Conservation (phyloP, 2,888 invertebrate genomes). For the Cepaea hortensis region DNA sequence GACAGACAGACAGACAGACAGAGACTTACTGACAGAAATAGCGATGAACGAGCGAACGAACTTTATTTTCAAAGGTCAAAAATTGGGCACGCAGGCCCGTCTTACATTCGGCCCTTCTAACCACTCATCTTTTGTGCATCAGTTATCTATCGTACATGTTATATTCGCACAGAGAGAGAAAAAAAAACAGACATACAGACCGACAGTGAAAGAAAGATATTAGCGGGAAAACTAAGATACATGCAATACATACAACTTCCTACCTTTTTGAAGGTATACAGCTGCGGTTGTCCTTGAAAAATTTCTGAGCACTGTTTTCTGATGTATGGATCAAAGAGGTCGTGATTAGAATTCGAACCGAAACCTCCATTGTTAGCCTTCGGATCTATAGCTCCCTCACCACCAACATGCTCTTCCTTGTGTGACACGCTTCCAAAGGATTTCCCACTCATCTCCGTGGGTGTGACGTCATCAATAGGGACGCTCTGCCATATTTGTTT, state of each 20-base stretch:
- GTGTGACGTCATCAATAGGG: slow-evolving; percentile 53
- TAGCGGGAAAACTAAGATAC: too few relatives aligned
- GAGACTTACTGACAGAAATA: too few relatives aligned
- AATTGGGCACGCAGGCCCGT: too few relatives aligned
- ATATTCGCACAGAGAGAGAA: too few relatives aligned
- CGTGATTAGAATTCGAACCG: slow-evolving; percentile 29
- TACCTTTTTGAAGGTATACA: slow-evolving; percentile 57
- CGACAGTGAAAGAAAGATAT: not conserved
- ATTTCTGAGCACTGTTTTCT: slow-evolving; percentile 52
- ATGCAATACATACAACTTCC: not conserved
- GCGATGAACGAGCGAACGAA: too few relatives aligned
- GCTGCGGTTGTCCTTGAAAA: slow-evolving; percentile 53
- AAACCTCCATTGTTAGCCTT: slow-evolving; percentile 39
- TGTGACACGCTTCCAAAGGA: slow-evolving; percentile 23
- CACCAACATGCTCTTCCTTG: not conserved
- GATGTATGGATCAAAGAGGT: slow-evolving; percentile 52
- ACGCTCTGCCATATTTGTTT: slow-evolving; percentile 58
- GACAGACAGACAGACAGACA: slow-evolving; percentile 5
- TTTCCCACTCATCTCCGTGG: slow-evolving; percentile 49
- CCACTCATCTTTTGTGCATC: too few relatives aligned
- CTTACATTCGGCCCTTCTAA: too few relatives aligned
- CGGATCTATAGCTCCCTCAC: slow-evolving; percentile 13
- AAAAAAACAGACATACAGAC: too few relatives aligned
- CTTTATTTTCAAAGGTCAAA: too few relatives aligned
- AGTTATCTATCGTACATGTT: too few relatives aligned